These are phyloP conservation scores for Xenentodon cancila DNA, from an alignment of 2,797 vertebrate species.

Conservation along the genomic window DNA sequence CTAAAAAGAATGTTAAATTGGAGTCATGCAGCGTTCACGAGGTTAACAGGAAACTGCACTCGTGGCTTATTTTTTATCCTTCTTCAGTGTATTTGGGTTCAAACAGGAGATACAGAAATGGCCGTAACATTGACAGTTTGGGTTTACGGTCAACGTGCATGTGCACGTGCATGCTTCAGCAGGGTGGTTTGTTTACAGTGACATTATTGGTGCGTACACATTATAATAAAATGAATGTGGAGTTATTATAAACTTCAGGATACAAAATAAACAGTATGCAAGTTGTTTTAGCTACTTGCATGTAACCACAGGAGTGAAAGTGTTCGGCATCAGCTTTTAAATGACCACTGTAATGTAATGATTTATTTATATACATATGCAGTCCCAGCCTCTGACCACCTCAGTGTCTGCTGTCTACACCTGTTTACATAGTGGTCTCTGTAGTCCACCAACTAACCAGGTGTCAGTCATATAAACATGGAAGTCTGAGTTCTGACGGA, in stretches of 20 bases:
- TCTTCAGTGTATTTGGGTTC: constrained; percentile 22
- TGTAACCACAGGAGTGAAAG: not conserved
- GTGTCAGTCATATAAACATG: no score
- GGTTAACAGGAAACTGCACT: constrained; percentile 61
- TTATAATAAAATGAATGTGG: not conserved
- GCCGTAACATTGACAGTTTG: constrained; percentile 1
- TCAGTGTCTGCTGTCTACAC: no score
- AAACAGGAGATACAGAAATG: constrained; percentile 12
- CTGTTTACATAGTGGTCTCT: no score
- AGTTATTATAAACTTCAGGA: constrained; percentile 18
- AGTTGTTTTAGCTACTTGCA: constrained; percentile 10
- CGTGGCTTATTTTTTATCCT: constrained; percentile 12
- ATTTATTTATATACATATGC: no score
- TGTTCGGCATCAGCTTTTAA: no score
- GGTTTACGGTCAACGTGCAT: not conserved
- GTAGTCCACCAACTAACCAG: no score
- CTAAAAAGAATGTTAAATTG: constrained; percentile 50
- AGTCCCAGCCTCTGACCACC: no score
- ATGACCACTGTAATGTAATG: no score
- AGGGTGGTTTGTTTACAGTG: not conserved
- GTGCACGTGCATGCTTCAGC: not conserved
- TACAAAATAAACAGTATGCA: constrained; percentile 8
- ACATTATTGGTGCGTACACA: not conserved
- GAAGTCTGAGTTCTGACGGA: no score
- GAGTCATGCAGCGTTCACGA: constrained; percentile 54